phyloP scores from a whole-genome alignment of 2,888 invertebrate species.

The Papilio gigon region DNA sequence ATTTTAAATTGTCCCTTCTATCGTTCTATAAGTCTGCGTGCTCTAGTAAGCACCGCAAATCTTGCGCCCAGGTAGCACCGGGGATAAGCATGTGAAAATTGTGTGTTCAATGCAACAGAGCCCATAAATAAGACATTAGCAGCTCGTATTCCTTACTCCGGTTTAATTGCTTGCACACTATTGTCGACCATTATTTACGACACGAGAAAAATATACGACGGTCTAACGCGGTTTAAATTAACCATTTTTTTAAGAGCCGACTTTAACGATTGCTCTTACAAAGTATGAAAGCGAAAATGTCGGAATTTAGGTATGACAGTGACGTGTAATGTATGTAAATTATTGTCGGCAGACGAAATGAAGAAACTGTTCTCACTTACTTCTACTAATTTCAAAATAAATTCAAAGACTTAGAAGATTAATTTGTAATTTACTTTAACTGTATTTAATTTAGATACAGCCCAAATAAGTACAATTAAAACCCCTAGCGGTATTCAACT shows the following conservation, averaged over 20 bases:
- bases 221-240: conserved; percentile 30
- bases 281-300: conserved; percentile 15
- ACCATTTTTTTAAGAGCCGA: conserved; percentile 14
- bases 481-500: no score
- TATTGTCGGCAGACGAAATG: neutral
- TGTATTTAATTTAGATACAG: no score
- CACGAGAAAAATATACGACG: conserved; percentile 38
- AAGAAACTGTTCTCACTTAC: neutral
- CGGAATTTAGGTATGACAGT: neutral
- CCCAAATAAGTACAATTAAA: no score
- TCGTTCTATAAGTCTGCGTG: conserved; percentile 47
- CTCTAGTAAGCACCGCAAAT: conserved; percentile 58
- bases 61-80: conserved; percentile 63
- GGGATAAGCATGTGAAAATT: conserved; percentile 78
- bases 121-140: conserved; percentile 81
- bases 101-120: conserved; percentile 65
- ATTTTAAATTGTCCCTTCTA: conserved; percentile 45
- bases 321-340: neutral
- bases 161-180: conserved; percentile 66
- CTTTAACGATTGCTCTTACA: conserved; percentile 9
- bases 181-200: conserved; percentile 66
- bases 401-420: no score
- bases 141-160: conserved; percentile 68
- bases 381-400: neutral
- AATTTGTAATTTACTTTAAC: no score